Conservation (phyloP, 1,140 invertebrate species). For the Dendroctonus ponderosae region DNA sequence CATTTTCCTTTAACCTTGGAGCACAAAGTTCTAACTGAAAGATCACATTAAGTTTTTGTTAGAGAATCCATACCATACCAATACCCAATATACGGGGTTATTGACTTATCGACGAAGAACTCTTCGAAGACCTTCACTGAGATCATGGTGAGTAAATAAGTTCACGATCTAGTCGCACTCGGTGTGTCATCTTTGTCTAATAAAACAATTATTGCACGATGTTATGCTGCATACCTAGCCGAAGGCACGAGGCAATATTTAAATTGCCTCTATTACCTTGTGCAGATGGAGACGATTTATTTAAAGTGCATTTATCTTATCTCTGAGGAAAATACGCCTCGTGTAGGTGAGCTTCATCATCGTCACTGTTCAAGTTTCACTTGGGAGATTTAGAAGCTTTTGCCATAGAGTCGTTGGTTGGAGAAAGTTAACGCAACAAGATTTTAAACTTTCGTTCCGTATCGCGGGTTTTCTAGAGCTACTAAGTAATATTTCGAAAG, state of each 20-base stretch:
- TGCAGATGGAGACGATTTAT: too few species aligned
- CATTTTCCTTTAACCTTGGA: background rate
- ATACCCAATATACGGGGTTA: constrained; percentile 15
- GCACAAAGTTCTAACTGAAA: constrained; percentile 5
- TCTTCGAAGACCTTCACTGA: constrained; percentile 16
- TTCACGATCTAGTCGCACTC: constrained; percentile 18
- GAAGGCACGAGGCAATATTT: constrained; percentile 14
- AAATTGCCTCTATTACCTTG: constrained; percentile 6
- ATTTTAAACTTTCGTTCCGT: too few species aligned
- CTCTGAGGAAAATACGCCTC: too few species aligned
- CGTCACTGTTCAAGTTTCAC: too few species aligned
- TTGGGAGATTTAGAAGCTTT: too few species aligned
- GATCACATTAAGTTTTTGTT: constrained; percentile 13
- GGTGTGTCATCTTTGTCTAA: constrained; percentile 14
- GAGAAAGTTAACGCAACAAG: too few species aligned
- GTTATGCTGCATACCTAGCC: constrained; percentile 7
- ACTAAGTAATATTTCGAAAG: too few species aligned
- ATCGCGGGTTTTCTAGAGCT: too few species aligned
- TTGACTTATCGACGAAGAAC: constrained; percentile 8
- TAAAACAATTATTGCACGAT: constrained; percentile 11
- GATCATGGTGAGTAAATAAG: constrained; percentile 14
- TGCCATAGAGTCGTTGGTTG: too few species aligned
- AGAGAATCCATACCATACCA: constrained; percentile 1
- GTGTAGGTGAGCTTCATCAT: too few species aligned
- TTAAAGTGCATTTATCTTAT: too few species aligned